Base-by-base conservation (phyloP, 64 coral and sea anemone species). In the Porites australiensis region DNA sequence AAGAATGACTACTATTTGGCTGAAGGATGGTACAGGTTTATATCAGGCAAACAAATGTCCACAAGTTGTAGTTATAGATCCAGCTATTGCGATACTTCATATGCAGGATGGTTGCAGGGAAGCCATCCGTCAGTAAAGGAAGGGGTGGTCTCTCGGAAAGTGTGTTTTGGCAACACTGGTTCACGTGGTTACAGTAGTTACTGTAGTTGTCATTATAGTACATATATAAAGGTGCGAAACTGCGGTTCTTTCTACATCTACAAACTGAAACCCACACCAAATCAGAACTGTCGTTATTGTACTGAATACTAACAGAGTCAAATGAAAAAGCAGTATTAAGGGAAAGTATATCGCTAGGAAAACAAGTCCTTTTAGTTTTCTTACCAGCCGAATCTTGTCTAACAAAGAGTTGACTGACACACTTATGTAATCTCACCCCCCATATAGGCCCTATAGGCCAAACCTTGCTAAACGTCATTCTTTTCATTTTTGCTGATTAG, bases 211-310 rank as follows among this genome's bases (percentile, higher is more conserved):
- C 27, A 51, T 1, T 86, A 53, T 14, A 54, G 48, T 9, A 78
- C 13, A 48, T 50, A 79, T 10, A 92, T 94, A 22, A 65, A 90
- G n/a, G 95, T 98, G 55, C 95, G 88, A 4, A 94, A 98, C 70
- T 98, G 95, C 81, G 95, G 95, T 5, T 76, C 49, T 8, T 98
- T 91, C 43, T 98, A 91, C 54, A 92, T 98, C 11, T 98, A 98
- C 70, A 94, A 91, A 77, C 87, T 98, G 13, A 90, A 79, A 6
- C 92, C 92, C 13, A 87, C 82, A 19, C 81, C 88, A 14, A 11
- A 13, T 15, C 94, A 92, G 15, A 58, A 90, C 0, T n/a, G 85
- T 50, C 79, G 92, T 12, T 98, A 98, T 70, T 98, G 95, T 79
- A 89, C 81, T 3, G 57, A 52, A 13, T 76, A 50, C 27, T 37